A percentile compares a stretch with the other conserved stretches of the same genome.
Evolutionary conservation across 2,113 vertebrate genomes (phyloP).

Genomic region (Prietella phreatophila): DNA sequence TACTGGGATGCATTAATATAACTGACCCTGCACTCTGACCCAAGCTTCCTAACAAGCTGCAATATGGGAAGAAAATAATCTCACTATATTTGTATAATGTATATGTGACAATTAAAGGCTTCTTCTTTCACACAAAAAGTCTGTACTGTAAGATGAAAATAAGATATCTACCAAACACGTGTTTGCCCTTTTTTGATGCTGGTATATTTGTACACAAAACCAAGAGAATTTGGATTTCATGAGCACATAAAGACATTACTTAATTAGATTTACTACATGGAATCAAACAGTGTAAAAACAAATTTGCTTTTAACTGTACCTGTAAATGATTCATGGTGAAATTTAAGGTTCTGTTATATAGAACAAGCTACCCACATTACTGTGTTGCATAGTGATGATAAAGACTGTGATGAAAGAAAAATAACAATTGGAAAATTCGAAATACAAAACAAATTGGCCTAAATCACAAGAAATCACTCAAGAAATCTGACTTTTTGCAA

Average conservation of each 20-base stretch:
- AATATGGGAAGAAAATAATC: not conserved
- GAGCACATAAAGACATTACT: not conserved
- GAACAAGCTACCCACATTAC: not conserved
- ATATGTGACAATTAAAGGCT: not conserved
- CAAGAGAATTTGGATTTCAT: not conserved
- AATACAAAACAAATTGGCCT: not conserved
- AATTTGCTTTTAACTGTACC: not conserved
- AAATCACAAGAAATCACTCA: not conserved
- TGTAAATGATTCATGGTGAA: not conserved
- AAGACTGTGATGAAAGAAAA: not conserved
- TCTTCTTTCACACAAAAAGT: not conserved
- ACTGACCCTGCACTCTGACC: not conserved
- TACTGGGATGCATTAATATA: not conserved
- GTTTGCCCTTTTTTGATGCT: not conserved
- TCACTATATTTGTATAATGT: too few species aligned
- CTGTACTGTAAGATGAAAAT: not conserved
- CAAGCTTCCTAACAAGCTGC: not conserved
- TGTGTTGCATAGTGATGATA: not conserved
- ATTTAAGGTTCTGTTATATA: not conserved
- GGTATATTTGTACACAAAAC: not conserved
- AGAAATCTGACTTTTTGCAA: not conserved
- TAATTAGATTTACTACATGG: not conserved
- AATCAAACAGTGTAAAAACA: not conserved
- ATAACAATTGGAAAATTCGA: not conserved
- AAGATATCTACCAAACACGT: not conserved